phyloP scores from a whole-genome alignment of 2,113 vertebrate species.

The Serilophus lunatus region DNA sequence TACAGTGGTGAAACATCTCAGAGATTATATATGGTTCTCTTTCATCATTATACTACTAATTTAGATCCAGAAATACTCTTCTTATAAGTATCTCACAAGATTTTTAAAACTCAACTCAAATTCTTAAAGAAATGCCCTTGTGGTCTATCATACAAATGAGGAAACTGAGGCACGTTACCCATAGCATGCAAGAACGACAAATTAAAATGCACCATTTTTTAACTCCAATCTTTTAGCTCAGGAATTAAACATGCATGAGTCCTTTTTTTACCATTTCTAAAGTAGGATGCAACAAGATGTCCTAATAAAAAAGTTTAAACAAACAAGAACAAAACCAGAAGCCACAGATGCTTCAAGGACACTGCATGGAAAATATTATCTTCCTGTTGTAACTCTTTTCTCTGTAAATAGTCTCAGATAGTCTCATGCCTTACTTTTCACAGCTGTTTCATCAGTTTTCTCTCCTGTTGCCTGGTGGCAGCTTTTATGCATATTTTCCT shows the following conservation, averaged over 20 bases:
- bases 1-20: slow-evolving; percentile 3
- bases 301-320: neutral
- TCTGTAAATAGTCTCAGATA: neutral
- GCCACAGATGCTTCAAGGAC: neutral
- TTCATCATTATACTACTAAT: neutral
- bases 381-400: neutral
- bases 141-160: neutral
- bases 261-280: neutral
- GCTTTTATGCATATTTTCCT: neutral
- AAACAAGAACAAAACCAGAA: neutral
- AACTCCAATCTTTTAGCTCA: neutral
- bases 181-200: neutral
- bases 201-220: neutral
- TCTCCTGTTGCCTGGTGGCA: neutral
- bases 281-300: neutral
- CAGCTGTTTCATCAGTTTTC: neutral
- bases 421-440: neutral
- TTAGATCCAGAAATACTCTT: neutral
- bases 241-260: neutral
- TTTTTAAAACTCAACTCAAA: neutral
- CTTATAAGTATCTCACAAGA: neutral
- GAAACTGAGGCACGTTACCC: neutral
- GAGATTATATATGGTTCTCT: neutral
- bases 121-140: neutral
- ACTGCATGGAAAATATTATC: neutral